Base-by-base conservation (phyloP, 2,113 vertebrate species). In the Syngnathus typhle region DNA sequence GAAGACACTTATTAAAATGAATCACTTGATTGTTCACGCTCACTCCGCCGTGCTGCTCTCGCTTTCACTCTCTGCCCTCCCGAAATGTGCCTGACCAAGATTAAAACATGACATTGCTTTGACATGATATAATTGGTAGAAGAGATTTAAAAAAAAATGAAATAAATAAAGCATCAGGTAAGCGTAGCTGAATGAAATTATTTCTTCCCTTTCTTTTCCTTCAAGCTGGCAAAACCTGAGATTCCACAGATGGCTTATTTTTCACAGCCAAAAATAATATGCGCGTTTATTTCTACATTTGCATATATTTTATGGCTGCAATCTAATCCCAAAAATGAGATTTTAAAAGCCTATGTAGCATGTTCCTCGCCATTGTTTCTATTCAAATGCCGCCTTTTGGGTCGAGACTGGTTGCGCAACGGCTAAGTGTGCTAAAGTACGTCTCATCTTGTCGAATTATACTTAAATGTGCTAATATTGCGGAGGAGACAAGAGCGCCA, bases 1-100 rank as follows among this genome's bases (percentile, higher is more conserved):
- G 88, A 84, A 90, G 87, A 84, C 87, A 89, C 92, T 93, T 92
- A 93, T 93, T 93, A 88, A 89, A 92, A 91, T 89, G 61, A 89
- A 89, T 85, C 84, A 82, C 79, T 84, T 85, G 55, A 82, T 73
- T 90, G 85, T 88, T 88, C 88, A 88, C 85, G 84, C 84, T 84
- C 59, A 67, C 70, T 72, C 82, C 73, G 65, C 65, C 81, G 82
- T 85, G 81, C 75, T 49, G 79, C 82, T 83, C 77, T 67, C 78
- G 65, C 82, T 84, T 74, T 80, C 73, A 68, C 74, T 85, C 74
- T 78, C 79, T 72, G 37, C 73, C 68, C 69, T 79, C 76, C 74
- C 64, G 36, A 82, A 84, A 83, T 80, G 82, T 82, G 78, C 69
- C 78, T 67, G 79, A 70, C 73, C 68, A 82, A 89, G 88, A 90